Conservation (phyloP, 2,113 vertebrate species). For the Brachyhypopomus gauderio region DNA sequence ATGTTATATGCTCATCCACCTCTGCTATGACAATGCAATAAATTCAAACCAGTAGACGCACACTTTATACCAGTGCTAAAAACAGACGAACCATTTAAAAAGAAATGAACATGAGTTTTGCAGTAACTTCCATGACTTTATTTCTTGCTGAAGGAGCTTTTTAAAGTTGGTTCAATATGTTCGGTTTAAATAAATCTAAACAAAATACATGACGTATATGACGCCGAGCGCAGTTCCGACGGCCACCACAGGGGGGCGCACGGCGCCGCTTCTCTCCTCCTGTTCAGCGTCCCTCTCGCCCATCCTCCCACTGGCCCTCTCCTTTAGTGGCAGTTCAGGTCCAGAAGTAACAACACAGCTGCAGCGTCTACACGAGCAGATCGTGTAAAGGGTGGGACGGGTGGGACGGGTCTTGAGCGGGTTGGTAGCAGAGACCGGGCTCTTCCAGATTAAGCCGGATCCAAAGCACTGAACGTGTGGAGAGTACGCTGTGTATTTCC, state of each 20-base stretch:
- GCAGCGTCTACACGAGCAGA: background rate
- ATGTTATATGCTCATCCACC: too few relatives aligned
- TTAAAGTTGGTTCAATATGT: background rate
- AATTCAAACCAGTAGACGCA: too few relatives aligned
- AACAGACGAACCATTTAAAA: background rate
- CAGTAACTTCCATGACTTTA: slow-evolving; percentile 36
- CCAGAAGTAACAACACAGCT: background rate
- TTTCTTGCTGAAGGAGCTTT: slow-evolving; percentile 22
- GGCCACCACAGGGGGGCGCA: background rate
- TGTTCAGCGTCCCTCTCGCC: too few relatives aligned
- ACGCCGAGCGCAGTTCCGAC: background rate
- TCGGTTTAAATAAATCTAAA: slow-evolving; percentile 13
- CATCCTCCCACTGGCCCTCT: background rate
- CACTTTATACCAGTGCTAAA: background rate
- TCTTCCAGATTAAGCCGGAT: background rate
- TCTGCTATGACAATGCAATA: too few relatives aligned
- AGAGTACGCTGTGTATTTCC: background rate
- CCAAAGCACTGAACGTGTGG: background rate
- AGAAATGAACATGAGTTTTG: background rate
- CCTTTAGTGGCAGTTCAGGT: background rate
- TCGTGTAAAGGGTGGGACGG: background rate
- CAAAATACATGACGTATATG: background rate
- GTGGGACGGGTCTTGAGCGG: background rate
- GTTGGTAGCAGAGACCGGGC: background rate
- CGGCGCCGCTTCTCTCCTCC: background rate